Evolutionary conservation across 2,797 vertebrate species (phyloP).

Genomic region (Cephalopachus bancanus): DNA sequence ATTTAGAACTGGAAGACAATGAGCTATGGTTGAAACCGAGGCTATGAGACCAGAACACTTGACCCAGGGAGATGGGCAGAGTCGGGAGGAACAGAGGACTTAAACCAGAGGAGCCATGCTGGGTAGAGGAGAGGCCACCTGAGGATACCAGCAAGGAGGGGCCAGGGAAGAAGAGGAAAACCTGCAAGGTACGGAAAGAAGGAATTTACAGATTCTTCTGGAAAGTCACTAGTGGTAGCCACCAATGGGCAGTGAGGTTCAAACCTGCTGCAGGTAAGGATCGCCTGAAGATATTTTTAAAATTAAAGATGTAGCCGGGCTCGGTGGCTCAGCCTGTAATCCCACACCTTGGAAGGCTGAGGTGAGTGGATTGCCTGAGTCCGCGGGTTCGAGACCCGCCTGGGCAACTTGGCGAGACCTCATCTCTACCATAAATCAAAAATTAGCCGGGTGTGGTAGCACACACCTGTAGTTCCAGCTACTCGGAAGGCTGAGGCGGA

Average conservation of each 20-base stretch:
- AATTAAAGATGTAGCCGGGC: neutral
- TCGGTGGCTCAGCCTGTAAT: no score
- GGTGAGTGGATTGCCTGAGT: no score
- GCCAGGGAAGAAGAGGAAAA: neutral
- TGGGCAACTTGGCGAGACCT: no score
- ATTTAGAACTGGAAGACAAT: neutral
- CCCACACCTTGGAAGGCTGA: no score
- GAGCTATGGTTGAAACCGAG: neutral
- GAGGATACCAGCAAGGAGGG: neutral
- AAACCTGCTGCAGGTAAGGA: neutral
- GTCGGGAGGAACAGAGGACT: neutral
- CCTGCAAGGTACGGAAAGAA: neutral
- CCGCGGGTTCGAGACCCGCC: no score
- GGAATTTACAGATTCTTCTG: neutral
- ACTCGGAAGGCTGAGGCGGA: no score
- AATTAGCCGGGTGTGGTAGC: no score
- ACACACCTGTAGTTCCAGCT: no score
- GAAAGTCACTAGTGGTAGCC: neutral
- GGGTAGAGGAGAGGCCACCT: neutral
- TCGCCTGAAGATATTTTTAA: neutral
- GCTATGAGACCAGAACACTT: neutral
- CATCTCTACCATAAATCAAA: no score
- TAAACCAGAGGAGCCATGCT: neutral
- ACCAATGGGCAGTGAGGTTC: neutral
- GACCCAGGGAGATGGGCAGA: neutral